Base-by-base conservation (phyloP, 2,888 invertebrate species). In the Orthosia incerta region DNA sequence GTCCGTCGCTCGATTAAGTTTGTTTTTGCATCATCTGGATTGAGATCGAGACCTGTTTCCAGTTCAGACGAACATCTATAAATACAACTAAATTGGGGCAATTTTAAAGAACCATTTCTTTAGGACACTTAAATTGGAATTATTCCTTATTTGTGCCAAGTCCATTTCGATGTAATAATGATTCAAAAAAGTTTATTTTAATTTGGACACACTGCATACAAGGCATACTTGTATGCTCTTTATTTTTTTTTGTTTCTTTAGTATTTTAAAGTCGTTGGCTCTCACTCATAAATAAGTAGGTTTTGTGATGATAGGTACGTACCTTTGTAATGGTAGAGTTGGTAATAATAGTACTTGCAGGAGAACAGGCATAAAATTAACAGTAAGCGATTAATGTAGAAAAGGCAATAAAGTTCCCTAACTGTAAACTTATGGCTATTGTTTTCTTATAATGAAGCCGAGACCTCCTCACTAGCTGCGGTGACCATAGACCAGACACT, bases 291-390 rank as follows among this genome's bases (percentile, higher is more conserved):
- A n/a, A 15, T 18, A 20, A 9, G 4, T 39, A n/a, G 20, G 16
- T 16, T 39, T 39, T 39, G 7, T 39, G 0, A 39, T 39, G 9
- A 39, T 39, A n/a, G n/a, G n/a, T n/a, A n/a, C n/a, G n/a, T n/a
- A 39, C 39, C 9, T 9, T 39, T 7, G 12, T 23, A 16, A 1
- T 39, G 45, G 11, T 46, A n/a, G 18, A n/a, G n/a, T n/a, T n/a
- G n/a, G n/a, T n/a, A n/a, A n/a, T 20, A 15, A 57, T 56, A 70
- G 26, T 51, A 12, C 26, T 53, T n/a, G 39, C n/a, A 67, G 20
- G 51, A 67, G 60, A 60, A 53, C 23, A 48, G 16, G 56, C 79
- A 83, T 79, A 79, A 71, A 83, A 83, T 79, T 65, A 71, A 63
- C 72, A 60, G 56, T 53, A 61, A 46, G 45, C 48, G 13, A 65